Evolutionary conservation across 64 coral and sea anemone species (phyloP).

Genomic region (Montipora cactus): DNA sequence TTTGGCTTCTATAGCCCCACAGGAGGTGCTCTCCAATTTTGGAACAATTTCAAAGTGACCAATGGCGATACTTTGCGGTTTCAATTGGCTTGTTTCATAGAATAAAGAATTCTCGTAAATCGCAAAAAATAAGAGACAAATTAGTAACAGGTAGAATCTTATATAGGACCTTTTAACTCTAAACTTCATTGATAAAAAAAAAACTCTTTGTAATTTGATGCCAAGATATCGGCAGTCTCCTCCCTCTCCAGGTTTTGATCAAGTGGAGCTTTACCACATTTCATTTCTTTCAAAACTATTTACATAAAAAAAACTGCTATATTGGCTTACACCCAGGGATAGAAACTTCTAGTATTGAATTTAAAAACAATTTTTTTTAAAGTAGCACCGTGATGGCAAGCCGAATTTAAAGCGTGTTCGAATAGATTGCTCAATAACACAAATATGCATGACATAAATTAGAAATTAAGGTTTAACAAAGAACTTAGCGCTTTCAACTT

Average conservation of each 20-base stretch:
- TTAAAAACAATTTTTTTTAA: too few species aligned
- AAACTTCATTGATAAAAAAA: neutral
- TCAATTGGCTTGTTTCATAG: neutral
- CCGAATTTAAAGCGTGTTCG: too few species aligned
- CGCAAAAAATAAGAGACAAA: neutral
- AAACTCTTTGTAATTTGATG: too few species aligned
- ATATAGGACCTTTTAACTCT: neutral
- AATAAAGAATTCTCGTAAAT: neutral
- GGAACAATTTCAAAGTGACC: constrained; percentile 27
- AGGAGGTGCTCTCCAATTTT: neutral
- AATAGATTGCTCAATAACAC: too few species aligned
- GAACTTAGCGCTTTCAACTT: too few species aligned
- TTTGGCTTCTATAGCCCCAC: neutral
- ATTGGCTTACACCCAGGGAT: neutral
- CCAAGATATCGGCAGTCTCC: neutral
- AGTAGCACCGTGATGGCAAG: too few species aligned
- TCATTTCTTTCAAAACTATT: too few species aligned
- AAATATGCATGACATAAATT: too few species aligned
- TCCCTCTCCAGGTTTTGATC: neutral
- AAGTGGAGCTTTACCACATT: neutral
- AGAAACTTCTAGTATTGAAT: neutral
- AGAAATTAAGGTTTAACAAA: too few species aligned
- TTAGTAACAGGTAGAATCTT: neutral
- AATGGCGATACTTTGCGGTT: constrained; percentile 35
- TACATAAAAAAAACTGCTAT: neutral